Evolutionary conservation across 2,888 invertebrate genomes (phyloP), one percentile per base, ranked within the genome.

Genomic region (Chromoteleia sp.): DNA sequence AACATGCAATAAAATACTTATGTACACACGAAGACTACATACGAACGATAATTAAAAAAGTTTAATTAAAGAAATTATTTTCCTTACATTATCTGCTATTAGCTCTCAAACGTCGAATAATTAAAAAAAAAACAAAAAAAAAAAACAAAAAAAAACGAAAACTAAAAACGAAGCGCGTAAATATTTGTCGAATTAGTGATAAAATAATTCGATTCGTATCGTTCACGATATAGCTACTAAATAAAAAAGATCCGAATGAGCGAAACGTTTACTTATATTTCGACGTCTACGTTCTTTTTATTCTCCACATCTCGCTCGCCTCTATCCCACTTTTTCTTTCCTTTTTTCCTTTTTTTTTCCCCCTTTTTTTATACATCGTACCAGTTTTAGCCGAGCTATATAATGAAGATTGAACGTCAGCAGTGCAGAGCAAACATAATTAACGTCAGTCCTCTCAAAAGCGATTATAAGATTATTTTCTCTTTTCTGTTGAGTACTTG

Each of bases 331-430:
- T 41, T 30, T 36, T 30, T 30, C 33, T 8, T 8, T 8, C 33
- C 7, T 14, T 17, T 43, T 17, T 29, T 19, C 1, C 5, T 25
- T 15, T 7, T 14, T 50, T 36, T 19, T 25, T n/a, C 0, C 17
- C 17, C 14, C 29, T 43, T 65, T 52, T 52, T 68, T 59, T 29
- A 36, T 48, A 52, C 54, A 71, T 41, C 58, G 43, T 43, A 29
- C 30, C 48, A 70, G 59, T 76, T 50, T 78, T 83, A 83, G 61
- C 45, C 43, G 52, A 63, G 58, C 52, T 61, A 54, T 50, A 77
- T 84, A 85, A 87, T 87, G 85, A 86, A 88, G 86, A 86, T 86
- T 79, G 82, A 87, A 84, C 83, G 84, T 81, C 85, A 85, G 85
- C 85, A 83, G 80, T 41, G 78, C 79, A 76, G 83, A 84, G 85